Conservation (phyloP, 2,797 vertebrate species). For the Myotis vivesi region DNA sequence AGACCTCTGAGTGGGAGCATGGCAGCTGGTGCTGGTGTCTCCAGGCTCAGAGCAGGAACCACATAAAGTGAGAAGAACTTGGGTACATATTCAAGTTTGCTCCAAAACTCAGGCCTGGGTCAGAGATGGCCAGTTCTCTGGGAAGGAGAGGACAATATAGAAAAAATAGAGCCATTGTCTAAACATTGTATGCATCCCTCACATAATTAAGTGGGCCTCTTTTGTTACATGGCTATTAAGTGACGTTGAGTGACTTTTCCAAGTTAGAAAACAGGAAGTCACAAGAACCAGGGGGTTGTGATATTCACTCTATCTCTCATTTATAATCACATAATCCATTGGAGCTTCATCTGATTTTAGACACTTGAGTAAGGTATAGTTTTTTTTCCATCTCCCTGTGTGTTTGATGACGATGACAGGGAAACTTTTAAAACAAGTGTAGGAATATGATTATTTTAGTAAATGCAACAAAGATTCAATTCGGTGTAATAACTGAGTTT, state of each 20-base stretch:
- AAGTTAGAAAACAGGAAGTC: neutral
- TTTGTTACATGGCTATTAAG: neutral
- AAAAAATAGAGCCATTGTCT: neutral
- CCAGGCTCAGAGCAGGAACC: neutral
- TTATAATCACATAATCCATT: neutral
- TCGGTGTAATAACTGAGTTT: neutral
- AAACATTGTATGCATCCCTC: neutral
- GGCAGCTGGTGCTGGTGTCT: neutral
- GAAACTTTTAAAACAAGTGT: neutral
- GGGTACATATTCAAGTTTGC: neutral
- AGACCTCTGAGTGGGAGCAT: neutral
- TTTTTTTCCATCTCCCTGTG: neutral
- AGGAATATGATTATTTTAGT: neutral
- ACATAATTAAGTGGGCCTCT: neutral
- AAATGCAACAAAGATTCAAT: neutral
- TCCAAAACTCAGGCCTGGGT: neutral
- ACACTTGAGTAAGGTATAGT: neutral
- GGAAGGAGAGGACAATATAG: neutral
- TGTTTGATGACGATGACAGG: neutral
- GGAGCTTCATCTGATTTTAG: neutral
- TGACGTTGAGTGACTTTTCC: neutral
- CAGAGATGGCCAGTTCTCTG: neutral
- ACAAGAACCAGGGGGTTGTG: neutral
- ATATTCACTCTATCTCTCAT: neutral
- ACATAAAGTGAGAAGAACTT: neutral